Conservation (phyloP, 2,113 vertebrate species). For the Leptocoma aspasia region DNA sequence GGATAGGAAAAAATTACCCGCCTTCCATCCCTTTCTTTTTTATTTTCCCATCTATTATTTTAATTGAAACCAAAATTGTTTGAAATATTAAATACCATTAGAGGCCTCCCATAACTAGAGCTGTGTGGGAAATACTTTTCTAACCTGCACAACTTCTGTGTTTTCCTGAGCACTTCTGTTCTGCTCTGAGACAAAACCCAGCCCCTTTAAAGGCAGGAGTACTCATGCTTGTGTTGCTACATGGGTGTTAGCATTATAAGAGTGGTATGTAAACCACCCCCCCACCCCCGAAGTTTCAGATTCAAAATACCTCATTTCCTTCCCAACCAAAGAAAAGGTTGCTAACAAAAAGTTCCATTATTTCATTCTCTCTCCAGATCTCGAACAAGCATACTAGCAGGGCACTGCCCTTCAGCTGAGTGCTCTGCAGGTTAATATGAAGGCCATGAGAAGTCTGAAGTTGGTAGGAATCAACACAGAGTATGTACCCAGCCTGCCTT, state of each 20-base stretch:
- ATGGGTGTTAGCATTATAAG: not conserved
- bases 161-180: constrained; percentile 4
- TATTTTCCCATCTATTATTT: constrained; percentile 35
- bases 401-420: not conserved
- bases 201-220: not conserved
- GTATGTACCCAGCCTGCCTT: not conserved
- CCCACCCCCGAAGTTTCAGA: not conserved
- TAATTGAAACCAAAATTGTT: constrained; percentile 41
- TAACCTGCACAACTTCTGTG: not conserved
- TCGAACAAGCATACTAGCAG: not conserved
- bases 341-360: not conserved
- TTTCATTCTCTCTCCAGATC: not conserved
- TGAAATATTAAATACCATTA: constrained; percentile 32
- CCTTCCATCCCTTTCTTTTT: not conserved
- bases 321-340: not conserved
- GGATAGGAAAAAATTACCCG: constrained; percentile 39
- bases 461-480: not conserved
- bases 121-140: not conserved
- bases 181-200: not conserved
- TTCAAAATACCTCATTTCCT: not conserved
- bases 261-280: not conserved
- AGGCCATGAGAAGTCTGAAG: not conserved
- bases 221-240: not conserved
- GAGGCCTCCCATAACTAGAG: not conserved
- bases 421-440: not conserved